These are phyloP conservation scores for Sarcophaga variegata DNA, from an alignment of 2,888 invertebrate species.

Conservation along the genomic window DNA sequence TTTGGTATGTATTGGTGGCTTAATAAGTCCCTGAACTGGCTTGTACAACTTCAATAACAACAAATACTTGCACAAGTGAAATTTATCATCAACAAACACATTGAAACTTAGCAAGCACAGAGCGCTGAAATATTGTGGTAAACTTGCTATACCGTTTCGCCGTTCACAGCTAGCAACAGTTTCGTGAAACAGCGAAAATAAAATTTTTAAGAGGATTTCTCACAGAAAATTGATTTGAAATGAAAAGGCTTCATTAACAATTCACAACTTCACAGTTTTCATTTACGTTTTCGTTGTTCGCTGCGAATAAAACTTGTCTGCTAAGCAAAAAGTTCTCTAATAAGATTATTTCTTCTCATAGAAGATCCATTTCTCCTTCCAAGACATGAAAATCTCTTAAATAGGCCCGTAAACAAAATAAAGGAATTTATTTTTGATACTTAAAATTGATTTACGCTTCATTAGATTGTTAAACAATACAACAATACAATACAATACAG, in stretches of 20 bases:
- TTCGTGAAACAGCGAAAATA: conserved; percentile 8
- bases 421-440: too few relatives aligned
- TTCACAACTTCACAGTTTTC: neutral
- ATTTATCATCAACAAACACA: neutral
- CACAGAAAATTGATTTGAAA: conserved; percentile 45
- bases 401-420: too few relatives aligned
- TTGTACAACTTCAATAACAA: neutral
- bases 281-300: neutral
- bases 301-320: neutral
- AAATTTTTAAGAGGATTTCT: conserved; percentile 24
- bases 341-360: neutral
- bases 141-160: neutral
- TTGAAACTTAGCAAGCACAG: neutral
- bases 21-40: neutral
- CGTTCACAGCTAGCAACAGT: neutral
- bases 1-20: neutral
- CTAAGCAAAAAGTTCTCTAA: neutral
- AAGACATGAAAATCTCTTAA: too few relatives aligned
- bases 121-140: neutral
- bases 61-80: neutral
- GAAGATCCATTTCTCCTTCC: too few relatives aligned
- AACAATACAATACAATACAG: too few relatives aligned
- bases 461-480: too few relatives aligned
- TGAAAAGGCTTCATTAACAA: conserved; percentile 59
- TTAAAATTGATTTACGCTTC: too few relatives aligned